Evolutionary conservation across 2,113 vertebrate genomes (phyloP).

Genomic region (Fregetta grallaria): DNA sequence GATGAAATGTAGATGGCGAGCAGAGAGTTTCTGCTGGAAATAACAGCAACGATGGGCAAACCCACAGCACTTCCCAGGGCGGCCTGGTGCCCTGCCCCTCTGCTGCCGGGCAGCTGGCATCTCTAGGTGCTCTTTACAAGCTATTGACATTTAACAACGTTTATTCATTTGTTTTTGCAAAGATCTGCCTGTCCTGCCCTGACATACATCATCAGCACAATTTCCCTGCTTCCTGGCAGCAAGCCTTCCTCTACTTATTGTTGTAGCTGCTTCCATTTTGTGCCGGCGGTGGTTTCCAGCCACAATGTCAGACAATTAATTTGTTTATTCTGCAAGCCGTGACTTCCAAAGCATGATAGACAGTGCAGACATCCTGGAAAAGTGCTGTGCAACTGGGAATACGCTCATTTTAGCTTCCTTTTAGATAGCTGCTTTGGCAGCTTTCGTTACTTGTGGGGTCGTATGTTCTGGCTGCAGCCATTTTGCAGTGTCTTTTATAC

Average conservation of each 20-base stretch:
- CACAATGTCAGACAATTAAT: conserved; percentile 20
- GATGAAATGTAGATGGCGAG: background rate
- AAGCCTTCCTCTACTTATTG: conserved; percentile 13
- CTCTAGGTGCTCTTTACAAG: background rate
- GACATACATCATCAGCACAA: background rate
- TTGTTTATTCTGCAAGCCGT: conserved; percentile 24
- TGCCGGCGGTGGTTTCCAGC: conserved; percentile 24
- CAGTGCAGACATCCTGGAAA: conserved; percentile 31
- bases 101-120: background rate
- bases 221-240: conserved; percentile 12
- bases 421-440: conserved; percentile 14
- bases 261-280: conserved; percentile 52
- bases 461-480: background rate
- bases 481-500: background rate
- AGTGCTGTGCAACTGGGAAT: conserved; percentile 12
- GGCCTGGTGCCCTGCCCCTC: background rate
- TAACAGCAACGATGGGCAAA: background rate
- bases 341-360: conserved; percentile 28
- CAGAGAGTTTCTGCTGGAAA: background rate
- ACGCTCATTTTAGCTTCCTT: background rate
- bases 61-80: background rate
- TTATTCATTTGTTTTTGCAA: background rate
- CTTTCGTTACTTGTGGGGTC: background rate
- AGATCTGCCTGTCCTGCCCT: background rate
- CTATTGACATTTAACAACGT: background rate